Base-by-base conservation (phyloP, 2,113 vertebrate genomes). In the Catharus fuscescens region DNA sequence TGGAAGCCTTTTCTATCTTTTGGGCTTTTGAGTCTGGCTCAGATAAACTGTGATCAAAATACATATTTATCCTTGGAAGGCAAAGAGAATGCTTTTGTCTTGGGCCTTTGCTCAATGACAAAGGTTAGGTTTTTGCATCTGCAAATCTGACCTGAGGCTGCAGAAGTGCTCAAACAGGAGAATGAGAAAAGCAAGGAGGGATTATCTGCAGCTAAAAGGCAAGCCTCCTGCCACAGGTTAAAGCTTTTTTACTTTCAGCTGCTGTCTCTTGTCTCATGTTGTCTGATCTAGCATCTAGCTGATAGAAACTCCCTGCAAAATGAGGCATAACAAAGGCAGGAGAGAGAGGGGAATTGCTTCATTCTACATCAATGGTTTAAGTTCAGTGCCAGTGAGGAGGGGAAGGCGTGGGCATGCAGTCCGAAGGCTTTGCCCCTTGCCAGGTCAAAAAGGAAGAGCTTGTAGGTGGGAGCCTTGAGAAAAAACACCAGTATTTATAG, bases 211-310 rank as follows among this genome's bases (percentile, higher is more conserved):
- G 81, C 76, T 78, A 64, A 77, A 91, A 88, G 79, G 34, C 80
- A 91, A 95, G 56, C 40, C 62, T 90, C 82, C 32, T n/a, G 40
- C 42, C 14, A 34, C 72, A 78, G n/a, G 87, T 74, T 86, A 83
- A 83, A 86, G 64, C 52, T 80, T 64, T 82, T 80, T 78, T 93
- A 71, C 81, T 93, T 96, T 94, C 88, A 95, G 76, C 52, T 83
- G 59, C 76, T 88, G 71, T 72, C 44, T 95, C 79, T 90, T 80
- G 52, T 96, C 72, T 94, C 20, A 14, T 14, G 23, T 70, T 90
- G 48, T 80, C 85, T 86, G 85, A 88, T 92, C 76, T n/a, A 40
- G 59, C 74, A 80, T 62, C 88, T 86, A 54, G 47, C 76, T 92
- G 67, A 38, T 60, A 8, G 64, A 96, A 50, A 73, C 47, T 60